Percentiles rank a stretch among this genome's conserved stretches.
Conservation (phyloP, 2,888 invertebrate species). For the Orthonychiurus folsomi region DNA sequence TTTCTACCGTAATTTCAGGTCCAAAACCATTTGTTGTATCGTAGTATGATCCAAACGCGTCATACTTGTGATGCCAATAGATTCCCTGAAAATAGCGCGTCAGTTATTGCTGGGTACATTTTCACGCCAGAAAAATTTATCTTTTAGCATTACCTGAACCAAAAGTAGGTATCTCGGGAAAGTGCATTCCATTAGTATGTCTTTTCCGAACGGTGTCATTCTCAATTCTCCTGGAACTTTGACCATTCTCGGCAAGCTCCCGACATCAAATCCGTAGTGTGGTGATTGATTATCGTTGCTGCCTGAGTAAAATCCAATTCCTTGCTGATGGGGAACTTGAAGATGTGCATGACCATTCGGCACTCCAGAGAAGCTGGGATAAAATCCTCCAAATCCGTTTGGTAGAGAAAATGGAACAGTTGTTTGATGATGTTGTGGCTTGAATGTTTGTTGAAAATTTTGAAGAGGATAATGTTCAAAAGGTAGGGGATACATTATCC, state of each 20-base stretch:
- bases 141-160: conserved; percentile 27
- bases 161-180: conserved; percentile 34
- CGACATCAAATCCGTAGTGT: conserved; percentile 6
- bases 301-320: not conserved
- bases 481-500: not conserved
- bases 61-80: conserved; percentile 37
- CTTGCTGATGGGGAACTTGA: not conserved
- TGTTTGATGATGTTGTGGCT: not conserved
- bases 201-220: conserved; percentile 23
- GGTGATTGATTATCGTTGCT: not conserved
- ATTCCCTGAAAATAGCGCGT: conserved; percentile 28
- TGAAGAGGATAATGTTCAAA: conserved; percentile 7
- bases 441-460: not conserved
- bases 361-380: not conserved
- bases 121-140: not conserved
- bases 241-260: conserved; percentile 24
- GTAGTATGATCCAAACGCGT: conserved; percentile 37
- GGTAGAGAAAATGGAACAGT: not conserved
- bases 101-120: not conserved
- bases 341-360: not conserved
- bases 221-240: conserved; percentile 33
- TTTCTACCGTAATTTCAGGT: conserved; percentile 27
- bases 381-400: conserved; percentile 1
- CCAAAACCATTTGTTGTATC: conserved; percentile 35
- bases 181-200: conserved; percentile 33